Base-by-base conservation (phyloP, 2,888 invertebrate genomes). In the Acrobeloides nanus region DNA sequence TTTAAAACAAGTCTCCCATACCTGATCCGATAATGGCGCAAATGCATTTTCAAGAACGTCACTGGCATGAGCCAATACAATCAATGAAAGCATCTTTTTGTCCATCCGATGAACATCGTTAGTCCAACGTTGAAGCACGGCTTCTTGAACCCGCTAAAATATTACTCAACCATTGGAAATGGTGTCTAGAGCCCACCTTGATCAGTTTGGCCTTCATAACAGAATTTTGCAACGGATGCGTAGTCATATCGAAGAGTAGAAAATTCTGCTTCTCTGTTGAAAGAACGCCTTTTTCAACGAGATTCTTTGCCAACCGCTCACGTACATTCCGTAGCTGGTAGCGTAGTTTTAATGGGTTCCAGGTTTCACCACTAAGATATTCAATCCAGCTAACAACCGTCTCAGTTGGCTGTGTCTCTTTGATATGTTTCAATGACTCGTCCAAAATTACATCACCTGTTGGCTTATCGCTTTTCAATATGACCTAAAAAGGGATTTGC, bases 211-310 rank as follows among this genome's bases (percentile, higher is more conserved):
- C 86, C 81, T 99, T 99, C 45, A 89, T 84, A 62, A 85, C 82
- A 78, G 88, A 87, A 76, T 97, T 93, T 58, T 87, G 89, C 55
- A 99, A 81, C 32, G 97, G 97, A 81, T 99, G 97, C 67, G 97
- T 97, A 45, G 97, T 99, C 93, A 99, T 99, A 79, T 99, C 97
- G 76, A 99, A 99, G 48, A 99, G 81, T 68, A 99, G 81, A 78
- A 99, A 99, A 78, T 99, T 97, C 79, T 97, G 95, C 80, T 95
- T 97, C 77, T 97, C 95, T 51, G 95, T 97, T 53, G 95, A 93
- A 63, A 95, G 82, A 33, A 97, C 93, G 62, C 95, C 95, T 77
- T 99, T 99, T 77, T 99, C 97, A 29, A 95, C 95, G 68, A 99
- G 82, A 80, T 95, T 97, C 78, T 99, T 99, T 37, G 97, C 97